Evolutionary conservation across 2,797 vertebrate species (phyloP).

Genomic region (Cheirogaleus major): DNA sequence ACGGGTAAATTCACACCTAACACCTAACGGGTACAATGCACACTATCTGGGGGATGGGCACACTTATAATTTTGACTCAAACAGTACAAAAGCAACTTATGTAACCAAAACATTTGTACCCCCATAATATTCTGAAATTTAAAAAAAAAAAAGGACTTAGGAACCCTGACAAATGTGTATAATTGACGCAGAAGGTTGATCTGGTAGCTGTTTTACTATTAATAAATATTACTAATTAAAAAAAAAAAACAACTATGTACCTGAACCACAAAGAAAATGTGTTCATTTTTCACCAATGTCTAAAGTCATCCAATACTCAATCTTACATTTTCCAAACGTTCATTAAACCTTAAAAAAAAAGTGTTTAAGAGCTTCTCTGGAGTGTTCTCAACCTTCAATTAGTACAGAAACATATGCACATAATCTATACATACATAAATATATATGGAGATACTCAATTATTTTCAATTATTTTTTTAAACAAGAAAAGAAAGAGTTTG

Average conservation of each 20-base stretch:
- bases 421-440: background rate
- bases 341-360: background rate
- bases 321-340: background rate
- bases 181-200: too few relatives aligned
- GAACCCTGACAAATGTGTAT: too few relatives aligned
- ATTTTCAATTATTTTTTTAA: background rate
- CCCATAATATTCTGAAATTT: too few relatives aligned
- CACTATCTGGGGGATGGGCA: too few relatives aligned
- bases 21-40: too few relatives aligned
- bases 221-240: too few relatives aligned
- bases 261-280: constrained; percentile 21
- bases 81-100: too few relatives aligned
- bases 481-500: background rate
- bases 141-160: too few relatives aligned
- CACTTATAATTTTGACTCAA: too few relatives aligned
- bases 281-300: constrained; percentile 19
- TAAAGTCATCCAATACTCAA: background rate
- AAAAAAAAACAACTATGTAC: constrained; percentile 33
- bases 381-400: background rate
- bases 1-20: too few relatives aligned
- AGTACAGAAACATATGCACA: background rate
- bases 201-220: too few relatives aligned
- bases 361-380: background rate
- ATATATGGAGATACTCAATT: background rate
- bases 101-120: too few relatives aligned